These are phyloP conservation scores for Lepidotrigona ventralis DNA, from an alignment of 1,140 invertebrate species.

Conservation along the genomic window DNA sequence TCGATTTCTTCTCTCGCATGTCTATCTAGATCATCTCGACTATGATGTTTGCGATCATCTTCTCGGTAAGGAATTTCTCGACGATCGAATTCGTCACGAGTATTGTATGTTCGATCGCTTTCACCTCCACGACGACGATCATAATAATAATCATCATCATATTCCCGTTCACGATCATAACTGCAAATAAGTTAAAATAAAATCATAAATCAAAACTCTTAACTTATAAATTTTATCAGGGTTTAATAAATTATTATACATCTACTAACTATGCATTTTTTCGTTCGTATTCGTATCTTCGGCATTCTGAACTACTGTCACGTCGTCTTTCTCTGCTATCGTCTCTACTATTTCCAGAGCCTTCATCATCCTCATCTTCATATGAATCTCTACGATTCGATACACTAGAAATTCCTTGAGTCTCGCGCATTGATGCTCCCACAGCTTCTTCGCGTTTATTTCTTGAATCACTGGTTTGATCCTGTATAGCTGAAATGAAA, in stretches of 20 bases:
- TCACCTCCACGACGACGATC: constrained; percentile 77
- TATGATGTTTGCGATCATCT: constrained; percentile 72
- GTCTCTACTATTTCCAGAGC: constrained; percentile 74
- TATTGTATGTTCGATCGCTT: constrained; percentile 73
- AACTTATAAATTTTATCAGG: background rate
- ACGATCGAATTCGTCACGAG: constrained; percentile 75
- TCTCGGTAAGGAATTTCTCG: constrained; percentile 73
- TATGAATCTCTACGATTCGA: constrained; percentile 75
- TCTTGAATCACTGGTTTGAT: constrained; percentile 68
- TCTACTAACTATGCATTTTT: constrained; percentile 73
- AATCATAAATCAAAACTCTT: background rate
- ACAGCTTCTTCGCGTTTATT: constrained; percentile 77
- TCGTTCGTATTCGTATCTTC: constrained; percentile 74
- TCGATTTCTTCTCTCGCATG: constrained; percentile 70
- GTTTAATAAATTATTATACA: background rate
- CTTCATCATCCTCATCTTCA: constrained; percentile 77
- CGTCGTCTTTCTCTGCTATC: constrained; percentile 75
- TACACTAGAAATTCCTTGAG: constrained; percentile 60
- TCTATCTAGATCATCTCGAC: constrained; percentile 74
- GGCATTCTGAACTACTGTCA: constrained; percentile 72
- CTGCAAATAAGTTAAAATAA: constrained; percentile 56
- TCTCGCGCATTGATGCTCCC: constrained; percentile 74
- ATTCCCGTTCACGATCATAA: constrained; percentile 75
- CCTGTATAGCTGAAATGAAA: constrained; percentile 64
- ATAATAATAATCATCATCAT: constrained; percentile 80